Conservation (phyloP, 2,888 invertebrate genomes). For the Suillia variegata region DNA sequence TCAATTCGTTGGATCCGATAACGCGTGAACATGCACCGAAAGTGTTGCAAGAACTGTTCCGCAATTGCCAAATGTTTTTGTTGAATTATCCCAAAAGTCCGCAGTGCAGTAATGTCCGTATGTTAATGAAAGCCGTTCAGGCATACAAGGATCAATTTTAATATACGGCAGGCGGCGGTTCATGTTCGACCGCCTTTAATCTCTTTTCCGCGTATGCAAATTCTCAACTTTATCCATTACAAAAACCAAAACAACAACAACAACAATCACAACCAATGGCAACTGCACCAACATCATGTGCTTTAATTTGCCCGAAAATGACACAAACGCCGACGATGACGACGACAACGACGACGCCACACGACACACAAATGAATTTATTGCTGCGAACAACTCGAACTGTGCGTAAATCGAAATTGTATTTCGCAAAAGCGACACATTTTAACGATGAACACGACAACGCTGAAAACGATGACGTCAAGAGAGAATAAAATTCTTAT, state of each 20-base stretch:
- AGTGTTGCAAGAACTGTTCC: slow-evolving; percentile 76
- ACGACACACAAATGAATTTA: not conserved
- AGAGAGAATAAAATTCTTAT: slow-evolving; percentile 5
- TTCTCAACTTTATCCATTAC: not conserved
- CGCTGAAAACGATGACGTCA: not conserved
- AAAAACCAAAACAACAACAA: slow-evolving; percentile 5
- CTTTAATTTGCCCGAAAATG: too few species aligned
- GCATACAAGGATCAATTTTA: slow-evolving; percentile 58
- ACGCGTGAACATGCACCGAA: slow-evolving; percentile 83
- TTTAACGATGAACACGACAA: not conserved
- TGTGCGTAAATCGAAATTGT: slow-evolving; percentile 6
- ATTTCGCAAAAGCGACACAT: slow-evolving; percentile 6
- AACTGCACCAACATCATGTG: not conserved
- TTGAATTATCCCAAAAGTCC: slow-evolving; percentile 70
- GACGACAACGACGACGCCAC: not conserved
- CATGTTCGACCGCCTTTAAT: not conserved
- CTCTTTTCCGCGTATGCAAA: not conserved
- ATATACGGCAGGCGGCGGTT: too few species aligned
- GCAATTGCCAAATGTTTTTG: slow-evolving; percentile 75
- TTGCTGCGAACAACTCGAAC: not conserved
- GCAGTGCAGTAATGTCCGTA: slow-evolving; percentile 62
- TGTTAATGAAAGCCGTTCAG: slow-evolving; percentile 58
- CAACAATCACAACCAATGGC: not conserved
- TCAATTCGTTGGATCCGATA: slow-evolving; percentile 77
- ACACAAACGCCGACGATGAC: not conserved